Conservation (phyloP, 2,113 vertebrate genomes). For the Oryctolagus cuniculus region mOryCun1.1 NC_091432.1:237007501-237008000, state of each 20-base stretch:
- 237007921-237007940: too few species aligned
- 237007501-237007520: neutral
- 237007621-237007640: neutral
- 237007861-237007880: neutral
- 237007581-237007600: neutral
- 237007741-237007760: neutral
- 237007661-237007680: neutral
- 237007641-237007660: neutral
- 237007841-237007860: rapidly evolving
- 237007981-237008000: rapidly evolving
- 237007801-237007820: neutral
- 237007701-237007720: too few species aligned
- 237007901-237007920: too few species aligned
- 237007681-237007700: too few species aligned
- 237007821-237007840: neutral
- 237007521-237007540: too few species aligned
- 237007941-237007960: too few species aligned
- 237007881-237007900: too few species aligned
- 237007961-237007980: too few species aligned
- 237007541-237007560: too few species aligned
- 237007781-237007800: neutral
- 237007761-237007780: rapidly evolving
- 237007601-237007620: neutral
- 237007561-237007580: too few species aligned
- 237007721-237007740: too few species aligned